These are phyloP conservation scores for Euleptes europaea DNA, from an alignment of 2,113 vertebrate genomes.

Conservation along the genomic window DNA sequence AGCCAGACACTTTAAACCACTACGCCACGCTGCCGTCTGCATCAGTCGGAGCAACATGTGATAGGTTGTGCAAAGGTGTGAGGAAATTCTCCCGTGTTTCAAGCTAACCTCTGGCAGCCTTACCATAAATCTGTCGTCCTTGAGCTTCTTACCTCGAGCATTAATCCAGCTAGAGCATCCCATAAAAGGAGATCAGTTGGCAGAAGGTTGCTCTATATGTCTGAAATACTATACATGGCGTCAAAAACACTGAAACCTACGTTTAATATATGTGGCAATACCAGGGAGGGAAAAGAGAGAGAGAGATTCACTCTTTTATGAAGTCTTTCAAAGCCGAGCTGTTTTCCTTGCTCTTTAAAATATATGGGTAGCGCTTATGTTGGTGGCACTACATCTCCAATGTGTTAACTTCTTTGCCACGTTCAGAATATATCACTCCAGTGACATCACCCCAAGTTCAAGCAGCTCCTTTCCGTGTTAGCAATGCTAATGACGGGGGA, in stretches of 20 bases:
- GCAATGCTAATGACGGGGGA: conserved; percentile 50
- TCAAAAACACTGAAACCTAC: conserved; percentile 43
- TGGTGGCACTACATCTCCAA: conserved; percentile 34
- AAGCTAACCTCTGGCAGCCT: conserved; percentile 20
- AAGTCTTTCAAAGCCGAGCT: conserved; percentile 61
- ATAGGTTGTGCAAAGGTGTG: conserved; percentile 12
- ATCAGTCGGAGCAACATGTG: conserved; percentile 8
- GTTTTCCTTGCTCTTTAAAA: conserved; percentile 59
- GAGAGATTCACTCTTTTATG: conserved; percentile 9
- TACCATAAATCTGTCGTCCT: not conserved
- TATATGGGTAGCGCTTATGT: conserved; percentile 31
- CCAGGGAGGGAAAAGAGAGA: conserved; percentile 25
- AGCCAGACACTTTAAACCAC: too few relatives aligned
- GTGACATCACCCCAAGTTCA: conserved; percentile 45
- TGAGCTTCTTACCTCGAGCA: conserved; percentile 3
- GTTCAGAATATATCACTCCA: conserved; percentile 51
- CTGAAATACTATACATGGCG: conserved; percentile 18
- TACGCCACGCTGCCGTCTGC: not conserved
- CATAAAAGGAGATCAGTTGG: not conserved
- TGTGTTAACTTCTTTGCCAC: conserved; percentile 29
- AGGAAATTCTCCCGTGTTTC: not conserved
- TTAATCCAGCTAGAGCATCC: conserved; percentile 7
- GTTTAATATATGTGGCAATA: conserved; percentile 41
- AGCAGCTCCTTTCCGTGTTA: conserved; percentile 15
- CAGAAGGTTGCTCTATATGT: not conserved